Conservation (phyloP, 2,797 vertebrate species). For the Pangasius mekongensis region DNA sequence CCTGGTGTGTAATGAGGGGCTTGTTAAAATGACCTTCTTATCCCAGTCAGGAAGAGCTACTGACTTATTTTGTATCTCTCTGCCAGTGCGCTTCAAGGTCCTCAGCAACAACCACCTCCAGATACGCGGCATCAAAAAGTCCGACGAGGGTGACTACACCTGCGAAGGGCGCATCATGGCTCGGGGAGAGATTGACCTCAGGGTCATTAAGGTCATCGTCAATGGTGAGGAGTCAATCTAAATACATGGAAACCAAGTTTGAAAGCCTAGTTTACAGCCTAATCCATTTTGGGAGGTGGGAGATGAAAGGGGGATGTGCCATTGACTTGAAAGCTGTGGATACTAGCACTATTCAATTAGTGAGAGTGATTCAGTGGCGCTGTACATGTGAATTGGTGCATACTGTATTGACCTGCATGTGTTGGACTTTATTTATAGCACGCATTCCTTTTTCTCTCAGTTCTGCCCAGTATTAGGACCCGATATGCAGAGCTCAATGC, state of each 20-base stretch:
- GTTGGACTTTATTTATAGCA: constrained; percentile 19
- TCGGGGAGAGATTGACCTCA: constrained; percentile 94
- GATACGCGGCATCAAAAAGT: constrained; percentile 94
- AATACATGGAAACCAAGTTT: not conserved
- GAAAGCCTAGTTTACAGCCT: constrained; percentile 12
- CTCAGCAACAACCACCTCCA: constrained; percentile 90
- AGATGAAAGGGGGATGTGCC: not conserved
- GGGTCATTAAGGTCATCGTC: constrained; percentile 88
- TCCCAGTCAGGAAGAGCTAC: constrained; percentile 48
- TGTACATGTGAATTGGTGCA: not conserved
- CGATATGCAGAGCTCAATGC: constrained; percentile 89
- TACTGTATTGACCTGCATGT: constrained; percentile 10
- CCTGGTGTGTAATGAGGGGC: constrained; percentile 50
- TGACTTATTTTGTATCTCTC: constrained; percentile 36
- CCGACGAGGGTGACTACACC: constrained; percentile 90
- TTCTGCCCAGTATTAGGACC: constrained; percentile 89
- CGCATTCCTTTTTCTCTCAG: constrained; percentile 66
- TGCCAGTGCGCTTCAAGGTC: constrained; percentile 85
- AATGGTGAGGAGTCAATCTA: constrained; percentile 85
- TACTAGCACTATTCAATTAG: constrained; percentile 18
- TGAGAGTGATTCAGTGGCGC: not conserved
- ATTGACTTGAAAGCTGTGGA: constrained; percentile 2
- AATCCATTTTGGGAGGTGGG: not conserved
- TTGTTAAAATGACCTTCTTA: constrained; percentile 49
- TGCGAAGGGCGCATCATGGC: constrained; percentile 95